phyloP scores from a whole-genome alignment of 1,140 invertebrate species.

The Drosophila paulistorum region DNA sequence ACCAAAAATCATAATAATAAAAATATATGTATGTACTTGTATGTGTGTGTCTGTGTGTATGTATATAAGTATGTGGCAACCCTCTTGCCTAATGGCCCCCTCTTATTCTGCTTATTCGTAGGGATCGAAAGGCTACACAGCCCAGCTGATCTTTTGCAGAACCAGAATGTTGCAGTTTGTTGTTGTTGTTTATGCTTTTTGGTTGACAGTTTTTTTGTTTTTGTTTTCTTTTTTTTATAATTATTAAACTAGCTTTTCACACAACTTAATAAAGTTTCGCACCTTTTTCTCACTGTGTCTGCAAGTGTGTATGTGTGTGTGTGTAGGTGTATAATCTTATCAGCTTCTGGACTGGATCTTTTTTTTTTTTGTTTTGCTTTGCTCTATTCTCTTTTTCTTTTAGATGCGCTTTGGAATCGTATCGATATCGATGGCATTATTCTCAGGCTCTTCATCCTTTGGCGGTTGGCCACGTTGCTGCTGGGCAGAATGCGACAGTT shows the following conservation, averaged over 20 bases:
- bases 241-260: constrained; percentile 37
- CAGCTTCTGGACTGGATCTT: constrained; percentile 57
- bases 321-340: constrained; percentile 31
- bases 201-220: constrained; percentile 40
- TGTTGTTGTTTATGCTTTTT: constrained; percentile 17
- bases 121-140: not conserved
- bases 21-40: constrained; percentile 28
- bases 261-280: constrained; percentile 23
- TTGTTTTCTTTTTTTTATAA: constrained; percentile 13
- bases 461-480: constrained; percentile 77
- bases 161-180: constrained; percentile 4
- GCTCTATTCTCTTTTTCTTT: constrained; percentile 20
- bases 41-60: too few species aligned
- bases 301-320: constrained; percentile 12
- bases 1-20: constrained; percentile 33
- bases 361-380: not conserved
- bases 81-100: not conserved
- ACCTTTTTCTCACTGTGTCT: constrained; percentile 21
- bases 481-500: constrained; percentile 24
- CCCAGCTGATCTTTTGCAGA: not conserved
- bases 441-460: constrained; percentile 79
- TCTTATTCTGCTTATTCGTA: not conserved
- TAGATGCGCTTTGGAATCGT: constrained; percentile 80
- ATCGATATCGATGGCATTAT: constrained; percentile 76
- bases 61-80: not conserved